Percentiles rank a stretch among this genome's conserved stretches.
These are phyloP conservation scores for Drosophila lacicola DNA, from an alignment of 2,888 invertebrate genomes.

Conservation along the genomic window DNA sequence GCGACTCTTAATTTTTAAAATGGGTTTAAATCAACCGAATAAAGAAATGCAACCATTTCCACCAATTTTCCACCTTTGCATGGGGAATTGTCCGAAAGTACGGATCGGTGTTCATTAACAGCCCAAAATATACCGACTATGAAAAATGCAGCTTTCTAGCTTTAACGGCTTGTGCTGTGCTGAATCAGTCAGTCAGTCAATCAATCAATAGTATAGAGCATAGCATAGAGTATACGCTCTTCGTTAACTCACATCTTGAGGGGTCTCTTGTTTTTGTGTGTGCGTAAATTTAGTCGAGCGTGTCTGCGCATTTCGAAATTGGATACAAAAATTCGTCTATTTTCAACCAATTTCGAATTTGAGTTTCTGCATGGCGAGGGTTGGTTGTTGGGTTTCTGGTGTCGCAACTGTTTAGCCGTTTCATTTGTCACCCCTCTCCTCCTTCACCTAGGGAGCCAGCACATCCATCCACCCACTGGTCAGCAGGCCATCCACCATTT, in stretches of 20 bases:
- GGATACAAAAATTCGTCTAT: conserved; percentile 68
- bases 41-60: too few species aligned
- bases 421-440: conserved; percentile 51
- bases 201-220: background rate
- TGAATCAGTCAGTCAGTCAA: background rate
- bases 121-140: background rate
- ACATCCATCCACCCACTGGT: conserved; percentile 25
- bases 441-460: background rate
- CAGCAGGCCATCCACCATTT: conserved; percentile 26
- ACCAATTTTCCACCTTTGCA: too few species aligned
- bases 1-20: too few species aligned
- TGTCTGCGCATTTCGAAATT: conserved; percentile 74
- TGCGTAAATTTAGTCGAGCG: conserved; percentile 66
- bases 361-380: conserved; percentile 51
- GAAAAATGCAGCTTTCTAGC: background rate
- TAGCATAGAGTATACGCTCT: conserved; percentile 23
- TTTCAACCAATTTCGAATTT: conserved; percentile 54
- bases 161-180: too few species aligned
- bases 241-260: background rate
- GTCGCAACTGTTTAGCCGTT: conserved; percentile 64
- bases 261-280: conserved; percentile 16
- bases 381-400: conserved; percentile 42
- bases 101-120: background rate
- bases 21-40: too few species aligned
- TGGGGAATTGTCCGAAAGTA: too few species aligned